A percentile compares a stretch with the other conserved stretches of the same genome.
These are phyloP conservation scores for Nomada lathburiana DNA, from an alignment of 2,888 invertebrate species.

Conservation along the genomic window DNA sequence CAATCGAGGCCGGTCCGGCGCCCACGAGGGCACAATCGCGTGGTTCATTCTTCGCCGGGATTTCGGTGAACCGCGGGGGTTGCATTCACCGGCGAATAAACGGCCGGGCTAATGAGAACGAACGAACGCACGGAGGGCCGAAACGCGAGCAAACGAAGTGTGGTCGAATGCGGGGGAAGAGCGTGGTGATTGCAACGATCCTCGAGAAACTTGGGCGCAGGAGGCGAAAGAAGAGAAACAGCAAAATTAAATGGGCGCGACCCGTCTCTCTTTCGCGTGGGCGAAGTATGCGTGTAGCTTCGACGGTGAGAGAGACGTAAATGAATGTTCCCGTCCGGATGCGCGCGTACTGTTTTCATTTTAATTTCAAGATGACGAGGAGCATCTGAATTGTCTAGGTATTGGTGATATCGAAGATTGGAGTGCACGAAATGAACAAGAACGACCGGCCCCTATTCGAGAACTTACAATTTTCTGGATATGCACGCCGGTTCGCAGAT, in stretches of 20 bases:
- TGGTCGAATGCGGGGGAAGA: constrained; percentile 38
- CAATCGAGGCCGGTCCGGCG: background rate
- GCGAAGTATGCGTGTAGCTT: constrained; percentile 68
- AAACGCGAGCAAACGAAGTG: background rate
- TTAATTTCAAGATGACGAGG: too few relatives aligned
- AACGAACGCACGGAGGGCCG: constrained; percentile 10
- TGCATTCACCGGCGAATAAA: constrained; percentile 50
- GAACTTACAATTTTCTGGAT: too few relatives aligned
- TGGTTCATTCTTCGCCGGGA: constrained; percentile 7
- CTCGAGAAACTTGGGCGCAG: constrained; percentile 49
- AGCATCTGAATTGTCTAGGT: too few relatives aligned
- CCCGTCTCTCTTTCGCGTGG: constrained; percentile 72
- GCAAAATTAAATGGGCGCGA: constrained; percentile 78
- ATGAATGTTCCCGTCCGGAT: constrained; percentile 42
- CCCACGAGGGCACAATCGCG: constrained; percentile 23
- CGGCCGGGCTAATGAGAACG: constrained; percentile 53
- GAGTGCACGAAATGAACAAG: too few relatives aligned
- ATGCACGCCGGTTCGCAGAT: too few relatives aligned
- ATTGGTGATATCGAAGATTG: too few relatives aligned
- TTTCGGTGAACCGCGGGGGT: constrained; percentile 21
- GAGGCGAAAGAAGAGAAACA: constrained; percentile 70
- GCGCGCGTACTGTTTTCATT: constrained; percentile 22
- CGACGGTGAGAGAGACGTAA: constrained; percentile 38
- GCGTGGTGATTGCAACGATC: constrained; percentile 57
- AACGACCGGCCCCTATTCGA: too few relatives aligned